Evolutionary conservation across 2,888 invertebrate genomes (phyloP).

Genomic region (Cerastis leucographa): DNA sequence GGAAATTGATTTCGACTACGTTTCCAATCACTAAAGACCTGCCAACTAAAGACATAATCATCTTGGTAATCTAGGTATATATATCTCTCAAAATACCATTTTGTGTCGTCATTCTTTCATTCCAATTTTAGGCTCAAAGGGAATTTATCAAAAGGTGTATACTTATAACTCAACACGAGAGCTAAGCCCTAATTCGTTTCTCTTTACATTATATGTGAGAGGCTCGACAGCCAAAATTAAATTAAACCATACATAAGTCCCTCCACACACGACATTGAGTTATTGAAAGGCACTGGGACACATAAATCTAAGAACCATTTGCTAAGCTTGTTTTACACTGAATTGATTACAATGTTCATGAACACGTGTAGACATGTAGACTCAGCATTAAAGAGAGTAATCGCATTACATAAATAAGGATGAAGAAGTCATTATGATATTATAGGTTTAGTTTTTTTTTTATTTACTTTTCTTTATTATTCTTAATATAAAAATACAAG

Average conservation of each 20-base stretch:
- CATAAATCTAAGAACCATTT: slow-evolving; percentile 36
- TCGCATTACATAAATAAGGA: background rate
- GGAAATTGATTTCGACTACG: background rate
- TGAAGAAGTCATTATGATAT: background rate
- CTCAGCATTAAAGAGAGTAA: background rate
- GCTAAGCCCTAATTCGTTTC: slow-evolving; percentile 26
- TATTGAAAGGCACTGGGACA: slow-evolving; percentile 24
- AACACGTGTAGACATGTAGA: slow-evolving; percentile 1
- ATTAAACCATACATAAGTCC: slow-evolving; percentile 43
- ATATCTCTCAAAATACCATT: background rate
- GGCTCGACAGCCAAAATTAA: slow-evolving; percentile 28
- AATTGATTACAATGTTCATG: slow-evolving; percentile 27
- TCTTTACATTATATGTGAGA: slow-evolving; percentile 14
- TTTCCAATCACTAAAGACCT: background rate
- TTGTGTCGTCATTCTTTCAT: background rate
- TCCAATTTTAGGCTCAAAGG: background rate
- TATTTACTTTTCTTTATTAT: too few relatives aligned
- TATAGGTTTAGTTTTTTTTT: background rate
- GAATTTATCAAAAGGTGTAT: slow-evolving; percentile 19
- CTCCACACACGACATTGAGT: slow-evolving; percentile 27
- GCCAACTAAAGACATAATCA: background rate
- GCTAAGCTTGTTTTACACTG: slow-evolving; percentile 45
- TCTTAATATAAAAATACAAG: too few relatives aligned
- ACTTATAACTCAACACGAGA: slow-evolving; percentile 21
- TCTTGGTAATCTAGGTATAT: background rate